A percentile compares a stretch with the other conserved stretches of the same genome.
Conservation (phyloP, 2,888 invertebrate genomes). For the Cristatella mucedo region DNA sequence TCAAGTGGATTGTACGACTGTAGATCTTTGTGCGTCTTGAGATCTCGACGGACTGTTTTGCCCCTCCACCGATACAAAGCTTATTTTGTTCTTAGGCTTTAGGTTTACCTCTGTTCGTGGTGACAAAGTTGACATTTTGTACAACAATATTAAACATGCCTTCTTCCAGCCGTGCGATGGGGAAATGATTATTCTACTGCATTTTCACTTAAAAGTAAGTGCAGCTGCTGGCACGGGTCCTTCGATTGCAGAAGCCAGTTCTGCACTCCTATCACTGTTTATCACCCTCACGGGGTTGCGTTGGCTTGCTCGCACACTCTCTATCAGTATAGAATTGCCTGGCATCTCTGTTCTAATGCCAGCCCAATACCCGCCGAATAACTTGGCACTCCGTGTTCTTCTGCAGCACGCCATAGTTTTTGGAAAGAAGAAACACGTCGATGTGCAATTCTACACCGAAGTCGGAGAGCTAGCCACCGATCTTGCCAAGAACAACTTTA, state of each 20-base stretch:
- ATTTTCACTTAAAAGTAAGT: slow-evolving; percentile 78
- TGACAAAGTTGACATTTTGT: slow-evolving; percentile 95
- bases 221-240: slow-evolving; percentile 81
- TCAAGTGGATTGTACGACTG: too few relatives aligned
- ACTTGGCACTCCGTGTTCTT: too few relatives aligned
- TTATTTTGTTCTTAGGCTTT: slow-evolving; percentile 36
- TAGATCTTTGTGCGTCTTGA: too few relatives aligned
- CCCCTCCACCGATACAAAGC: too few relatives aligned
- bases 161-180: slow-evolving; percentile 98
- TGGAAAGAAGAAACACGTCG: slow-evolving; percentile 95
- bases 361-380: not conserved
- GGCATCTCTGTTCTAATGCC: not conserved
- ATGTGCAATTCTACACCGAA: slow-evolving; percentile 98
- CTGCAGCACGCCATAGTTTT: slow-evolving; percentile 87
- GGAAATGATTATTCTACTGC: slow-evolving; percentile 96
- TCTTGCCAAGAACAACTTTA: slow-evolving; percentile 96
- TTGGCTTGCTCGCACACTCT: too few relatives aligned
- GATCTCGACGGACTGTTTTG: too few relatives aligned
- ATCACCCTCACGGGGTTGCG: too few relatives aligned
- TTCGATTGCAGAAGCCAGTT: slow-evolving; percentile 97
- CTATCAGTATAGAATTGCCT: not conserved
- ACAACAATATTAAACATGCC: slow-evolving; percentile 97
- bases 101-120: slow-evolving; percentile 95
- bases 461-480: slow-evolving; percentile 99
- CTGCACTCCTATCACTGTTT: too few relatives aligned